Conservation (phyloP, 2,797 vertebrate species). For the Trachurus trachurus region DNA sequence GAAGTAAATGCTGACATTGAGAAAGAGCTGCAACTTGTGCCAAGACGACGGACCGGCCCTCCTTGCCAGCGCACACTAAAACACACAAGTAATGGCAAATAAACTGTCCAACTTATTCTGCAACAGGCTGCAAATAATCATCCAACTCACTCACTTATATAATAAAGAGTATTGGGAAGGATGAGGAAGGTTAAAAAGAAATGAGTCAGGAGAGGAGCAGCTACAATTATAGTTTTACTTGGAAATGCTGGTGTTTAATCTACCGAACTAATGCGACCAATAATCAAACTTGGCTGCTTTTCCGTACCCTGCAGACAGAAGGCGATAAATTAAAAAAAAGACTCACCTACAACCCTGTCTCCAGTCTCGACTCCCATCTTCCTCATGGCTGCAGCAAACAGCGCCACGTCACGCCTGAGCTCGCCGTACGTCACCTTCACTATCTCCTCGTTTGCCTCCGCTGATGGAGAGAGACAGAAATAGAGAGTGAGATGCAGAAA, state of each 20-base stretch:
- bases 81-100: not conserved
- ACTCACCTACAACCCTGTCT: slow-evolving; percentile 95
- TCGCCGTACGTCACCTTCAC: slow-evolving; percentile 94
- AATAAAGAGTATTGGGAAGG: not conserved
- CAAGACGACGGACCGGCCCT: slow-evolving; percentile 22
- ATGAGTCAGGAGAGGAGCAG: not conserved
- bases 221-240: not conserved
- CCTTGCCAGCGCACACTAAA: not conserved
- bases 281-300: too few relatives aligned
- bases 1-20: slow-evolving; percentile 69
- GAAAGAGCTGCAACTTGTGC: slow-evolving; percentile 33
- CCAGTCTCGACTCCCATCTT: slow-evolving; percentile 93
- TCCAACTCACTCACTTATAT: too few relatives aligned
- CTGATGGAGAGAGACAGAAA: slow-evolving; percentile 73
- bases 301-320: not conserved
- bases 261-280: not conserved
- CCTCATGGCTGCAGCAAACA: slow-evolving; percentile 96
- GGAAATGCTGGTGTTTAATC: not conserved
- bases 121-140: slow-evolving; percentile 7
- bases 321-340: not conserved
- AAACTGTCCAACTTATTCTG: slow-evolving; percentile 3
- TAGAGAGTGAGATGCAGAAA: slow-evolving; percentile 10
- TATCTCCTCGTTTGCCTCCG: slow-evolving; percentile 93
- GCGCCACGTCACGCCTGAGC: slow-evolving; percentile 90
- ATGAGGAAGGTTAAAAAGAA: too few relatives aligned